Evolutionary conservation across 2,113 vertebrate species (phyloP).

Genomic region (Piaya cayana): DNA sequence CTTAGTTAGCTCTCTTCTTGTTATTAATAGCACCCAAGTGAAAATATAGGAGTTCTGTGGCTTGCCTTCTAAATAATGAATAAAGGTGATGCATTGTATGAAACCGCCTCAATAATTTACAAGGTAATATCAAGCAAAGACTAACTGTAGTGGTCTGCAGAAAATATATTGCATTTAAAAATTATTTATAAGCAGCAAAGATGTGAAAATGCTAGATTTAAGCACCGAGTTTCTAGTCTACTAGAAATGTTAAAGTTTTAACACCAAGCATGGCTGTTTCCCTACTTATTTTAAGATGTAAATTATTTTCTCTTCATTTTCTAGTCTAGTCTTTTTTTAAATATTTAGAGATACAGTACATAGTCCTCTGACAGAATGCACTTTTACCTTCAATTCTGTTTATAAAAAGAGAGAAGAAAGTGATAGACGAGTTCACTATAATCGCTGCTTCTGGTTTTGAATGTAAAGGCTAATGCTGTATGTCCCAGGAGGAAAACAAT

Average conservation of each 20-base stretch:
- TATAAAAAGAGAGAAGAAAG: background rate
- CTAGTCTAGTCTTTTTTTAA: background rate
- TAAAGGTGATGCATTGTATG: slow-evolving; percentile 72
- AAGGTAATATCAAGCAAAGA: slow-evolving; percentile 63
- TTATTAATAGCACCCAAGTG: slow-evolving; percentile 55
- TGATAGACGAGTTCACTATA: background rate
- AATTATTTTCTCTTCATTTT: background rate
- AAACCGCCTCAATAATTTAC: slow-evolving; percentile 73
- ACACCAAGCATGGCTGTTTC: background rate
- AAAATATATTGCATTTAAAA: slow-evolving; percentile 48
- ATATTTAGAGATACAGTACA: background rate
- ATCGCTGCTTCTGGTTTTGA: background rate
- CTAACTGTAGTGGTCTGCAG: slow-evolving; percentile 57
- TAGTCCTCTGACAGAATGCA: background rate
- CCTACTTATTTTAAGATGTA: background rate
- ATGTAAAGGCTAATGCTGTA: background rate
- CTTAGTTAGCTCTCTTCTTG: background rate
- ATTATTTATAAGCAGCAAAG: slow-evolving; percentile 25
- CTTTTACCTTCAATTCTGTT: background rate
- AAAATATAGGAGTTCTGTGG: slow-evolving; percentile 55
- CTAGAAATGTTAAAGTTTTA: slow-evolving; percentile 21
- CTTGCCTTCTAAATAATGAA: slow-evolving; percentile 74
- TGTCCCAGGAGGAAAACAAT: background rate
- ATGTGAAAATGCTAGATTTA: slow-evolving; percentile 39
- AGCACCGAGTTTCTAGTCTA: background rate